Conservation (phyloP, 2,113 vertebrate species). For the Phrynosoma blainvillii region DNA sequence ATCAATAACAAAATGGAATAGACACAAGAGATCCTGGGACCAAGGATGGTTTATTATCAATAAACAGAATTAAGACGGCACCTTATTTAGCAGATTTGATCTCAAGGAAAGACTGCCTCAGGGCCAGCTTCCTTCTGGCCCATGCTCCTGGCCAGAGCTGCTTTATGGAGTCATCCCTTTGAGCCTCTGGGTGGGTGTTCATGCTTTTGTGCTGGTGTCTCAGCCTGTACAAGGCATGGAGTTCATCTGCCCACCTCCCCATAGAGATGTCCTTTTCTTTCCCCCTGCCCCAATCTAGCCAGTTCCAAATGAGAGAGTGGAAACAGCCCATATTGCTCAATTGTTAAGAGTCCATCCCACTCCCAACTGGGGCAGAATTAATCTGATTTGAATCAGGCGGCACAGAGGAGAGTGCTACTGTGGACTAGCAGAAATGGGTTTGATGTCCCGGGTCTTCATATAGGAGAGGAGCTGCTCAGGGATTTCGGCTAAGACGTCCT, state of each 20-base stretch:
- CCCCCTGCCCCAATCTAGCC: background rate
- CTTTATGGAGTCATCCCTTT: background rate
- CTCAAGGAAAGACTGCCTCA: background rate
- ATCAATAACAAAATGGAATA: background rate
- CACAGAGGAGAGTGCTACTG: conserved; percentile 50
- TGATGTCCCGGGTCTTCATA: conserved; percentile 91
- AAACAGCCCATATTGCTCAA: background rate
- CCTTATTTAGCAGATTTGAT: background rate
- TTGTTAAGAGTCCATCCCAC: background rate
- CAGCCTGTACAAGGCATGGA: background rate
- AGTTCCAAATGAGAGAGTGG: background rate
- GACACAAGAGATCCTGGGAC: background rate
- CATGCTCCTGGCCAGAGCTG: background rate
- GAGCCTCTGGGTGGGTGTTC: conserved; percentile 3
- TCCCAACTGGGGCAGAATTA: conserved; percentile 17
- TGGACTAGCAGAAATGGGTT: conserved; percentile 79
- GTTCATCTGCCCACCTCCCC: background rate
- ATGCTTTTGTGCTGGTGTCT: conserved; percentile 20
- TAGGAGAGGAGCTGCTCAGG: conserved; percentile 96
- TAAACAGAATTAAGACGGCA: background rate
- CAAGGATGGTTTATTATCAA: conserved; percentile 34
- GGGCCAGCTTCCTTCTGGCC: background rate
- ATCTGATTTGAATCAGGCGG: conserved; percentile 34
- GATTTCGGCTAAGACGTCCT: conserved; percentile 95
- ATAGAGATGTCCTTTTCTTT: background rate